Base-by-base conservation (phyloP, 2,888 invertebrate species). In the Mesoligia furuncula region DNA sequence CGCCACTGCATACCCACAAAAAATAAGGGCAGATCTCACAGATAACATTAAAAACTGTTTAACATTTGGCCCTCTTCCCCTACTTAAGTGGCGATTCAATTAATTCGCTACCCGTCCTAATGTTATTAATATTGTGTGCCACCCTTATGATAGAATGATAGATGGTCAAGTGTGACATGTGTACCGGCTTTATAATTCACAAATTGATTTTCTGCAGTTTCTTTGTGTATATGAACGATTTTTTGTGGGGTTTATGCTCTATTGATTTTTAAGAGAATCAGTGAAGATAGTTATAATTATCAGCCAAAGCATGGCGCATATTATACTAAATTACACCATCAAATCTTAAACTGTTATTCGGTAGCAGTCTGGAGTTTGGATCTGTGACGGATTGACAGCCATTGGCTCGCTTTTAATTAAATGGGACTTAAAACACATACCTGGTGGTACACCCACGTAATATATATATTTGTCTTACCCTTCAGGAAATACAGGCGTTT, bases 41-140 rank as follows among this genome's bases (percentile, higher is more conserved):
- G 93, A 94, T 94, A 93, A 90, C 90, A 94, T 95, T 95, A 95
- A 95, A 95, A 95, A 93, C 93, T 94, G 93, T 95, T 95, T 95
- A 96, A 95, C 95, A 95, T 96, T 95, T 94, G 95, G 95, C 89
- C 91, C 91, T 84, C 83, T 85, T 85, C 90, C 91, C 91, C 89
- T 87, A 71, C 77, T 81, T 85, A 87, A 90, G 90, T 86, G 87
- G 89, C 89, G 91, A 90, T 93, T 90, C 94, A 93, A 94, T 95
- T 95, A 95, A 94, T 94, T 90, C 92, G 88, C 90, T 93, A 93
- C 93, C 92, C 93, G 92, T 89, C 90, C 83, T 93, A 94, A 94
- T 93, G 92, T 92, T 93, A 94, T 95, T 93, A 94, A 93, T 93
- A 93, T 91, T 90, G 85, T 89, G 85, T 83, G 75, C 88, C 91